Percentiles rank a stretch among this genome's conserved stretches.
phyloP scores from a whole-genome alignment of 2,113 vertebrate species.

The Gadus chalcogrammus region DNA sequence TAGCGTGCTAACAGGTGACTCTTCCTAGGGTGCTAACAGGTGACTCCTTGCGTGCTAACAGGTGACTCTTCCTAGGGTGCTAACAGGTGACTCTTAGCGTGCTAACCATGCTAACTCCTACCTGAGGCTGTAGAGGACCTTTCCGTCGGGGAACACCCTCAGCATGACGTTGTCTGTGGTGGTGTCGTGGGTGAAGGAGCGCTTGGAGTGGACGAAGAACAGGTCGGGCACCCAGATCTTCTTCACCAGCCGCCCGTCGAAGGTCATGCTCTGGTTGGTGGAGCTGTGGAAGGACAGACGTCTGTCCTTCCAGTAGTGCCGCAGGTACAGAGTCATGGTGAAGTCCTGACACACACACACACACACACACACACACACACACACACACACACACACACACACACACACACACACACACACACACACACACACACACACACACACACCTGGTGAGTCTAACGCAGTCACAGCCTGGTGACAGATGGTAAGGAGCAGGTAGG shows the following conservation, averaged over 20 bases:
- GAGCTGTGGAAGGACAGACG: constrained; percentile 85
- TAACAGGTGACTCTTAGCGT: neutral
- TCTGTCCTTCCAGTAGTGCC: constrained; percentile 93
- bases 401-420: neutral
- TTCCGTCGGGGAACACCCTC: constrained; percentile 87
- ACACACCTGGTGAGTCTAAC: neutral
- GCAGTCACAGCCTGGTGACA: neutral
- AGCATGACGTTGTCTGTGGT: constrained; percentile 95
- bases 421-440: neutral
- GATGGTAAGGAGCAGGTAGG: too few relatives aligned
- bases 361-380: neutral
- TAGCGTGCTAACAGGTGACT: too few relatives aligned
- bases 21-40: too few relatives aligned
- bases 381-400: neutral
- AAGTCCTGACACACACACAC: constrained; percentile 77
- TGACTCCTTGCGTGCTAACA: constrained; percentile 2
- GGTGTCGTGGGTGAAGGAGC: constrained; percentile 91
- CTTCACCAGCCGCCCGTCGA: constrained; percentile 88
- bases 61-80: too few relatives aligned
- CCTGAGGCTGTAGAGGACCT: constrained; percentile 94
- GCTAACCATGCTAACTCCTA: constrained; percentile 35
- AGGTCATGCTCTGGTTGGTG: constrained; percentile 94
- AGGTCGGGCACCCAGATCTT: constrained; percentile 97
- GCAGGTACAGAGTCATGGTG: constrained; percentile 90
- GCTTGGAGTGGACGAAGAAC: constrained; percentile 95